Evolutionary conservation across 2,797 vertebrate genomes (phyloP).

Genomic region (Pseudochirops cupreus): DNA sequence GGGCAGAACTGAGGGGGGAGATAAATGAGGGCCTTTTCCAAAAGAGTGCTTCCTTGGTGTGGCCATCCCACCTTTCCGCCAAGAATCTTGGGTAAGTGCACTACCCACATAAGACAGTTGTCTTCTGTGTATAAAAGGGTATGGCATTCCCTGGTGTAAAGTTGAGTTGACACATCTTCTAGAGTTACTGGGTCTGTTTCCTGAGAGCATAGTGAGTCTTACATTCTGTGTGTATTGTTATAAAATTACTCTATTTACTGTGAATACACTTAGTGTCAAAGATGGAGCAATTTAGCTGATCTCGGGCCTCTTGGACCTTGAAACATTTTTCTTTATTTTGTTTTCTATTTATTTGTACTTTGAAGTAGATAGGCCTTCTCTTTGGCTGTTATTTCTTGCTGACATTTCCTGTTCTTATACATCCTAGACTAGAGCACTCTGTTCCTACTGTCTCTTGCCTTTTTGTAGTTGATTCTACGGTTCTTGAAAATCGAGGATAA

Average conservation of each 20-base stretch:
- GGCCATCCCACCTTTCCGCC: conserved; percentile 19
- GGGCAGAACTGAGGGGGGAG: conserved; percentile 19
- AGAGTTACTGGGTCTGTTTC: conserved; percentile 10
- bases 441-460: not conserved
- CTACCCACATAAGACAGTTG: conserved; percentile 49
- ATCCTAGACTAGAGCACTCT: not conserved
- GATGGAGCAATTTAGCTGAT: conserved; percentile 22
- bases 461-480: not conserved
- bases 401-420: conserved; percentile 1
- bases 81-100: conserved; percentile 34
- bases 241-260: conserved; percentile 38
- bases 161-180: conserved; percentile 33
- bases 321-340: conserved; percentile 45
- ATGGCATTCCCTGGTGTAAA: conserved; percentile 25
- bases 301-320: not conserved
- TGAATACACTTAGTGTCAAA: conserved; percentile 60
- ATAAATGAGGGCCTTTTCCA: not conserved
- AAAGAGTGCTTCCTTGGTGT: conserved; percentile 46
- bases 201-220: conserved; percentile 24
- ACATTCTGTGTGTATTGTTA: not conserved
- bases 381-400: not conserved
- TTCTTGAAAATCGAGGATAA: conserved; percentile 36
- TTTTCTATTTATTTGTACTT: conserved; percentile 62
- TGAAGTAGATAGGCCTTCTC: not conserved
- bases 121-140: conserved; percentile 7